Base-by-base conservation (phyloP, 2,797 vertebrate species). In the Naso thynnoides region DNA sequence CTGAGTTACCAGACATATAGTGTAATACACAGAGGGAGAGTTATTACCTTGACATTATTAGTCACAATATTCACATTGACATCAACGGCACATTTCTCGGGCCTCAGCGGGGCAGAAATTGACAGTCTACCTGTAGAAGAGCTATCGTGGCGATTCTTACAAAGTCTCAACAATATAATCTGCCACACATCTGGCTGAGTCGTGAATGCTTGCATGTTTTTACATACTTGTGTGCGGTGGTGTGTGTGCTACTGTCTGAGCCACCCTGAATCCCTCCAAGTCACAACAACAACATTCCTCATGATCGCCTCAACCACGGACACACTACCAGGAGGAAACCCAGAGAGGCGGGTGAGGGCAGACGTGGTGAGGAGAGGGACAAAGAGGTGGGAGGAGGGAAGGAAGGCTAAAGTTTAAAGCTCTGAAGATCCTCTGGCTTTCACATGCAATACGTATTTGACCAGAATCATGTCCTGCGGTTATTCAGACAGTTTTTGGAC, bases 231-330 rank as follows among this genome's bases (percentile, higher is more conserved):
- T 78, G 55, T 56, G 49, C 66, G 52, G 66, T 47, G 36, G 49
- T 70, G 79, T 68, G 73, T 68, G 62, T 48, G 85, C 84, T 88
- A 85, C 84, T 76, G 88, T 88, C 81, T 89, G 83, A 88, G 84
- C 86, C 76, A 78, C 78, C 78, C 71, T 65, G 82, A 85, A 78
- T 76, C 71, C 76, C 77, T 68, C 58, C 64, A 84, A 90, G 87
- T 91, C 90, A 90, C 85, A 92, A 93, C 88, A 93, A 88, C 90
- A 92, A 91, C 90, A 92, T 92, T 92, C 86, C 88, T 88, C 76
- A 83, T 89, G 84, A 89, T 71, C 23, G 81, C 79, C 81, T 74
- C 76, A 79, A 91, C 90, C 86, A 79, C 76, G 45, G 78, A 82
- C 85, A 80, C 77, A 79, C 78, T 84, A 83, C 77, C 72, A 26